Evolutionary conservation across 2,113 vertebrate genomes (phyloP).

Genomic region (Steatornis caripensis): DNA sequence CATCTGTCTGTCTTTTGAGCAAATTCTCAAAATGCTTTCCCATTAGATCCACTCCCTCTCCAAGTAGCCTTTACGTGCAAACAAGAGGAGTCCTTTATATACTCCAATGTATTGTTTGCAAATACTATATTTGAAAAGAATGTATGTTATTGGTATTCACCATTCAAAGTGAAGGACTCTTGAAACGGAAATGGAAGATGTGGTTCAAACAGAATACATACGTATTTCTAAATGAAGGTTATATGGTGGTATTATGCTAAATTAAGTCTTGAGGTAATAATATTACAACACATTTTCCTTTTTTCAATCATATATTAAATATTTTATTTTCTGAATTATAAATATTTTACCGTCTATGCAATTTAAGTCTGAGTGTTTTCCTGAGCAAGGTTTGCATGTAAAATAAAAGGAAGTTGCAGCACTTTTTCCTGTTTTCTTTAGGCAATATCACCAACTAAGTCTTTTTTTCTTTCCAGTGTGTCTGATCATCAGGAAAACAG

Average conservation of each 20-base stretch:
- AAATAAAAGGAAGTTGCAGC: not conserved
- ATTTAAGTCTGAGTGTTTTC: not conserved
- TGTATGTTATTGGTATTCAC: not conserved
- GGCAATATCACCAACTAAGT: not conserved
- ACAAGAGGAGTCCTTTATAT: not conserved
- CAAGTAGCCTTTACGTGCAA: conserved; percentile 43
- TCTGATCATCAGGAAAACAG: not conserved
- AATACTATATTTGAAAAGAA: not conserved
- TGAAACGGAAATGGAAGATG: not conserved
- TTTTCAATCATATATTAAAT: not conserved
- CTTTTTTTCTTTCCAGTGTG: not conserved
- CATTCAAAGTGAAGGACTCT: not conserved
- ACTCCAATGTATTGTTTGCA: not conserved
- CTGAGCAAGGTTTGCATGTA: not conserved
- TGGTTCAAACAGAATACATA: not conserved
- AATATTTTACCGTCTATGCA: conserved; percentile 18
- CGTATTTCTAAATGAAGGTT: not conserved
- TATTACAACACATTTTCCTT: not conserved
- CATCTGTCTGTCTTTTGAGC: conserved; percentile 72
- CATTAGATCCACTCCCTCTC: conserved; percentile 70
- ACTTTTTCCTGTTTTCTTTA: not conserved
- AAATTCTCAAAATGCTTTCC: conserved; percentile 78
- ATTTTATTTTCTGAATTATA: conserved; percentile 40
- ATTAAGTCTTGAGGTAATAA: not conserved
- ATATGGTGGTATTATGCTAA: not conserved